phyloP scores from a whole-genome alignment of 2,113 vertebrate genomes.

The Neofelis nebulosa region DNA sequence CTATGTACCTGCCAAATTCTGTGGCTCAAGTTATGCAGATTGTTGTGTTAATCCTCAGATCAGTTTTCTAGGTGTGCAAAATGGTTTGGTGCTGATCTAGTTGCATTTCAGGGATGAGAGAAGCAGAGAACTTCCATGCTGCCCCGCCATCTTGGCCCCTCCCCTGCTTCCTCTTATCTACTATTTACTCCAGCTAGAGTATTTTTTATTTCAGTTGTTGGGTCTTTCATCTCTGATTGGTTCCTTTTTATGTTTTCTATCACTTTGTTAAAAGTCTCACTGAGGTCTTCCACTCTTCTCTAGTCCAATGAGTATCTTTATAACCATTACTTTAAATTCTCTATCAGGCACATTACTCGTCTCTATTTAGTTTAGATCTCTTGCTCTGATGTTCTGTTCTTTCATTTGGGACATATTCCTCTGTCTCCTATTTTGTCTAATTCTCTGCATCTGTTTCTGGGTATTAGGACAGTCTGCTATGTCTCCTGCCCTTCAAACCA shows the following conservation, averaged over 20 bases:
- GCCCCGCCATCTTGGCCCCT: too few species aligned
- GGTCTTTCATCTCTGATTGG: not conserved
- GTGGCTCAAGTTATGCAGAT: too few species aligned
- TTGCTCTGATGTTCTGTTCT: not conserved
- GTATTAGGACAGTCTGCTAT: not conserved
- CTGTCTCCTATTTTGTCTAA: not conserved
- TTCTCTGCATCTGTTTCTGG: not conserved
- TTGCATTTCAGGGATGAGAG: too few species aligned
- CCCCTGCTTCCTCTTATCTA: not conserved
- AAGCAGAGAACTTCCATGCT: too few species aligned
- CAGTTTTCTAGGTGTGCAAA: too few species aligned
- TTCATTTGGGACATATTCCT: not conserved
- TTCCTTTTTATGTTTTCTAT: not conserved
- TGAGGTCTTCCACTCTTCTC: not conserved
- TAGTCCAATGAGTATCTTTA: not conserved
- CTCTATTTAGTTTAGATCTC: not conserved
- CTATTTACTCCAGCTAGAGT: not conserved
- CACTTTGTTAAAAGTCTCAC: not conserved
- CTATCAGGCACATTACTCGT: not conserved
- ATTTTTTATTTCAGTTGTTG: not conserved
- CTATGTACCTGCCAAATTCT: too few species aligned
- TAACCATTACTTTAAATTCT: not conserved
- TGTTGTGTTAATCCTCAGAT: too few species aligned
- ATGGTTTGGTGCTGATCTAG: too few species aligned
- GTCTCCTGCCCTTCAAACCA: not conserved